Evolutionary conservation across 2,797 vertebrate species (phyloP).

Genomic region (Heliangelus exortis): DNA sequence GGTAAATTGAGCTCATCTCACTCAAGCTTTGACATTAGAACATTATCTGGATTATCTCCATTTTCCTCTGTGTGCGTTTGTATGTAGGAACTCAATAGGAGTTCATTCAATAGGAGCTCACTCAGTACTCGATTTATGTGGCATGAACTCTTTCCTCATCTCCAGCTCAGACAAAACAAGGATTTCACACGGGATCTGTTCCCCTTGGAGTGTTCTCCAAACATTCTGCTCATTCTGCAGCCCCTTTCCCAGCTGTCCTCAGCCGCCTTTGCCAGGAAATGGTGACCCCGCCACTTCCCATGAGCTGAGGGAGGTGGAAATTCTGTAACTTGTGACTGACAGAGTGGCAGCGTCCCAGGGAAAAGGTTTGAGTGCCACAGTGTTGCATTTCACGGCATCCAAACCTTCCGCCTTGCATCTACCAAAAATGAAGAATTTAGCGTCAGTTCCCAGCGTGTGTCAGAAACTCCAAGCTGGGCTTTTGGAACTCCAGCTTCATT

Average conservation of each 20-base stretch:
- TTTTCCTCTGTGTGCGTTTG: rapidly evolving
- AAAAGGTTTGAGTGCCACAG: not conserved
- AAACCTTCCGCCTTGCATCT: not conserved
- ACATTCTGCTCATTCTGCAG: not conserved
- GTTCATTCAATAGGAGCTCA: not conserved
- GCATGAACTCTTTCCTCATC: not conserved
- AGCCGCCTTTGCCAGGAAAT: not conserved
- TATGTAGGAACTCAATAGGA: not conserved
- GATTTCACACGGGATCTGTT: not conserved
- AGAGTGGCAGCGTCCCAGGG: no score
- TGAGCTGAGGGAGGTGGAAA: not conserved
- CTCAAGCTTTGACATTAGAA: not conserved
- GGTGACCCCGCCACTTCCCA: not conserved
- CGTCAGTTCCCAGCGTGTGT: rapidly evolving
- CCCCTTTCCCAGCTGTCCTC: rapidly evolving
- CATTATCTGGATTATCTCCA: not conserved
- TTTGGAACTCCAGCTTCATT: not conserved
- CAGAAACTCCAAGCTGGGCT: not conserved
- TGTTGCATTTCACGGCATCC: not conserved
- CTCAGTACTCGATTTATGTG: not conserved
- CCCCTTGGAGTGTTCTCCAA: not conserved
- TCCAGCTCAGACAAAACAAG: not conserved
- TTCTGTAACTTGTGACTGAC: not conserved
- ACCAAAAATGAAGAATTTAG: not conserved
- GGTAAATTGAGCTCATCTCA: not conserved